phyloP scores from a whole-genome alignment of 2,797 vertebrate species.

The Acrossocheilus fasciatus region DNA sequence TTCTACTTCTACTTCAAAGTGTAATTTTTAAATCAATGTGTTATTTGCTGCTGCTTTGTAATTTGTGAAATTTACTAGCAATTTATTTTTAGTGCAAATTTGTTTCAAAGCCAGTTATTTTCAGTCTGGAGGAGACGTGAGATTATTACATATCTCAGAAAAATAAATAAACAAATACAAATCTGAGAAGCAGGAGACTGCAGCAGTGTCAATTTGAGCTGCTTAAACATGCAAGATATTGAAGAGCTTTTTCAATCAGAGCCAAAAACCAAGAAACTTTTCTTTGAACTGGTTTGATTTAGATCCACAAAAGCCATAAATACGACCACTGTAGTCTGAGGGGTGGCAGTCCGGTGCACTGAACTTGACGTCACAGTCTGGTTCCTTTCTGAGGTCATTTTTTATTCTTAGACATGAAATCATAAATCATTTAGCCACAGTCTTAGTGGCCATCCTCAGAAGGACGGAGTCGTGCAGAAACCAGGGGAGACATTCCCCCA shows the following conservation, averaged over 20 bases:
- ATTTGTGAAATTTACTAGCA: too few species aligned
- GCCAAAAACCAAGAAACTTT: neutral
- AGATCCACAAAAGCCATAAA: constrained; percentile 23
- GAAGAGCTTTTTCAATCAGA: neutral
- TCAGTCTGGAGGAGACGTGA: neutral
- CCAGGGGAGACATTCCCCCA: neutral
- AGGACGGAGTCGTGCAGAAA: neutral
- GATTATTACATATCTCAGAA: neutral
- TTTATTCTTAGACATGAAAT: constrained; percentile 57
- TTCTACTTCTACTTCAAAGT: too few species aligned
- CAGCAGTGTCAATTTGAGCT: neutral
- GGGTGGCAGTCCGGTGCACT: constrained; percentile 14
- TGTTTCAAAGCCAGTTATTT: too few species aligned
- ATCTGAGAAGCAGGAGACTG: neutral
- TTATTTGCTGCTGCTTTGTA: too few species aligned
- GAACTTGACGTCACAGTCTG: constrained; percentile 49
- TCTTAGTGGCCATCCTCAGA: constrained; percentile 16
- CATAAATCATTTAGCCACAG: constrained; percentile 58
- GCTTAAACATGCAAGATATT: neutral
- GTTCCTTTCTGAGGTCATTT: constrained; percentile 45
- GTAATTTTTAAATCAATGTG: too few species aligned
- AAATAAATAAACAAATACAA: neutral
- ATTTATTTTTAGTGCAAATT: too few species aligned
- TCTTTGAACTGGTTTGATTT: neutral
- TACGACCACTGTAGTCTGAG: constrained; percentile 34